Conservation (phyloP, 53 echinoderm and acorn worm species). For the Actinopyga echinites region DNA sequence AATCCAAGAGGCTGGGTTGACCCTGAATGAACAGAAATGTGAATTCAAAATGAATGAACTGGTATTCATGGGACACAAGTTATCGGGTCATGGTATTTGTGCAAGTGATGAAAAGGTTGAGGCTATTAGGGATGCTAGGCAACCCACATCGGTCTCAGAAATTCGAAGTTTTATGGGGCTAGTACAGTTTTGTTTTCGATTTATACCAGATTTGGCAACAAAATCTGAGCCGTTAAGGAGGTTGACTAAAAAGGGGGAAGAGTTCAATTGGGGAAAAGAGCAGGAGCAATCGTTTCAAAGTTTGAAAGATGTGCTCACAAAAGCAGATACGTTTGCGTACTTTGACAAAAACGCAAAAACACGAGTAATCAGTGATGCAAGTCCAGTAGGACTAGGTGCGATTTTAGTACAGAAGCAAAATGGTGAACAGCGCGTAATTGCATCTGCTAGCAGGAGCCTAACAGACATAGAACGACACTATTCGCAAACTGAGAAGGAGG, state of each 20-base stretch:
- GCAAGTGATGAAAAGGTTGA: conserved; percentile 51
- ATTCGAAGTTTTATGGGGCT: conserved; percentile 61
- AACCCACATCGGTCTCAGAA: conserved; percentile 57
- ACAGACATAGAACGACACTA: conserved; percentile 35
- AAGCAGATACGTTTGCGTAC: conserved; percentile 50
- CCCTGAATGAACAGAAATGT: conserved; percentile 51
- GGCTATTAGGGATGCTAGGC: conserved; percentile 49
- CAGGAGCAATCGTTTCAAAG: conserved; percentile 47
- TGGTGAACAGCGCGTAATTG: not conserved
- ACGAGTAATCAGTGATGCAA: conserved; percentile 61
- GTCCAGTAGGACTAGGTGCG: conserved; percentile 69
- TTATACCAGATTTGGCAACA: conserved; percentile 55
- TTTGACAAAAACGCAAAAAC: conserved; percentile 53
- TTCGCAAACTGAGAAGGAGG: conserved; percentile 53
- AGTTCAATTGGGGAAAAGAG: conserved; percentile 31
- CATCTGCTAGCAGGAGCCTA: not conserved
- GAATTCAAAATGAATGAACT: conserved; percentile 46
- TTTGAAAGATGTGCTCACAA: conserved; percentile 41
- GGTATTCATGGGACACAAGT: conserved; percentile 54
- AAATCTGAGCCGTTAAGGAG: conserved; percentile 48
- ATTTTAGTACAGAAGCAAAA: conserved; percentile 45
- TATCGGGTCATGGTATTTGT: conserved; percentile 49
- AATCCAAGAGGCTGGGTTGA: too few relatives aligned
- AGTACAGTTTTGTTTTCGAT: conserved; percentile 49
- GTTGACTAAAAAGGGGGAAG: conserved; percentile 41